Base-by-base conservation (phyloP, 2,113 vertebrate genomes). In the Corythoichthys intestinalis region DNA sequence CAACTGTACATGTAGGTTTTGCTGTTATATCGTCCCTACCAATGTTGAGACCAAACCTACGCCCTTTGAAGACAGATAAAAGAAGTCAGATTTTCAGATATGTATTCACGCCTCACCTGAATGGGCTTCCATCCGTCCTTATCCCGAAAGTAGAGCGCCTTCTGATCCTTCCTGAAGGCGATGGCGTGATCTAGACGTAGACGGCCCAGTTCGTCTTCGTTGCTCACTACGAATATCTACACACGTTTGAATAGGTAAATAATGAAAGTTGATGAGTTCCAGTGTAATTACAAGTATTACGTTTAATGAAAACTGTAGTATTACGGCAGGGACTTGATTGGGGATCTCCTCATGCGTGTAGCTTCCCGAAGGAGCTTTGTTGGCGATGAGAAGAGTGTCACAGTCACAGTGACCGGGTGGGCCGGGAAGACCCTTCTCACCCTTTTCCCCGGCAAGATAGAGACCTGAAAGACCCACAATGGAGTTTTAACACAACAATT, bases 141-240 rank as follows among this genome's bases (percentile, higher is more conserved):
- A 76, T 98, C 96, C 87, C 93, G 95, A 86, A 96, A 98, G 89
- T 96, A 98, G 67, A 98, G 91, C 47, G 92, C 89, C 79, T 92
- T 91, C 85, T 95, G 93, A 76, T 98, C 96, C 90, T 93, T 96
- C 83, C 94, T 92, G 81, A 96, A 94, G 28, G 93, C 96, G 41
- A 98, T 90, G 0, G 94, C 91, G 0, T 96, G 94, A 68, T 94
- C 92, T 0, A 91, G 90, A 65, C 91, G 90, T 39, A 98, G 81
- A 37, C 67, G 89, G 13, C 89, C 85, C 78, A 98, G 78, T 71
- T 96, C 96, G 68, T 96, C 95, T 81, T 93, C 92, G 81, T 88
- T 93, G 81, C 91, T 94, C 64, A 98, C 95, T 81, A 98, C 94
- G 91, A 94, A 98, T 89, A 98, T 96, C 96, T 96, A 84, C 62